Conservation (phyloP, 2,113 vertebrate genomes). For the Calcarius ornatus region DNA sequence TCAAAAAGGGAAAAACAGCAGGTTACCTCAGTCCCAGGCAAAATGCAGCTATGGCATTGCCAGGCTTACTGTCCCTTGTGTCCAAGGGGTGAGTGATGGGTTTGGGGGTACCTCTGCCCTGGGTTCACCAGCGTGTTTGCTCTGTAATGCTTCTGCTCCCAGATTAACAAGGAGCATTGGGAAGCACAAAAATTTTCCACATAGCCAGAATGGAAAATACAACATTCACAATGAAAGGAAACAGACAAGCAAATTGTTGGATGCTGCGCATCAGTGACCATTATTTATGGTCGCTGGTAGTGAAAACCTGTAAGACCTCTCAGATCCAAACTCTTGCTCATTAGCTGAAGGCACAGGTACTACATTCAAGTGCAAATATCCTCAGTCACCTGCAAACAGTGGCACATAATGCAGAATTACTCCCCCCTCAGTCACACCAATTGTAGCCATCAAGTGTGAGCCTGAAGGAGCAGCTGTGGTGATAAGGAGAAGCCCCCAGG, state of each 20-base stretch:
- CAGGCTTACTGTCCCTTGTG: background rate
- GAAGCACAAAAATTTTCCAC: background rate
- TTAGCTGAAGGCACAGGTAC: background rate
- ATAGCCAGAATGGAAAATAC: background rate
- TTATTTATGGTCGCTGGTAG: background rate
- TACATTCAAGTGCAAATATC: background rate
- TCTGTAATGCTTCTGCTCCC: background rate
- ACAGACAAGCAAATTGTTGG: background rate
- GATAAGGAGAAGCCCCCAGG: background rate
- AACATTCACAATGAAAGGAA: background rate
- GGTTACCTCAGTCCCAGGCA: background rate
- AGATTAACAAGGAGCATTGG: background rate
- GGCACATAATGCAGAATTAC: background rate
- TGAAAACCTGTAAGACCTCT: background rate
- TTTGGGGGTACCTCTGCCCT: background rate
- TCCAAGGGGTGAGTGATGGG: background rate
- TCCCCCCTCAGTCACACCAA: background rate
- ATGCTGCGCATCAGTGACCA: background rate
- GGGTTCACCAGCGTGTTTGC: background rate
- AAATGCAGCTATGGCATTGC: background rate
- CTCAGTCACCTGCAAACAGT: background rate
- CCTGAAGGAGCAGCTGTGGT: background rate
- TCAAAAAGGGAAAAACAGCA: background rate
- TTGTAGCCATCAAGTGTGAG: background rate
- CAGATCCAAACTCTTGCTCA: background rate